phyloP scores from a whole-genome alignment of 2,797 vertebrate genomes.

The Urophycis tenuis region DNA sequence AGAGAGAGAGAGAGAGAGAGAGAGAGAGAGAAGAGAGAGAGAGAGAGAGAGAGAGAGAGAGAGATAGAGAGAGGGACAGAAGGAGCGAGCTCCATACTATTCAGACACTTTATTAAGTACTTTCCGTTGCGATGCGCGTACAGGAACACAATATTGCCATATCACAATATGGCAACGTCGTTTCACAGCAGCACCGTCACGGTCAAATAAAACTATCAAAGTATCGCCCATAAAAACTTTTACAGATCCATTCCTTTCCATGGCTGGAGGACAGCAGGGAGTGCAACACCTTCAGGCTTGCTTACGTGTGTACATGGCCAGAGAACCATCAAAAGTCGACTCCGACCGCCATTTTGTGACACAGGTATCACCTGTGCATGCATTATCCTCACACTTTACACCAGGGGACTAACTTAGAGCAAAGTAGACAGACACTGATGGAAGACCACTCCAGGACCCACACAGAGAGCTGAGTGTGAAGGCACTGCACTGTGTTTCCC shows the following conservation, averaged over 20 bases:
- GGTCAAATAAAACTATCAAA: neutral
- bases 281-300: no score
- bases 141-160: neutral
- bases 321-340: no score
- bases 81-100: neutral
- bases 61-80: neutral
- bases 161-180: neutral
- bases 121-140: neutral
- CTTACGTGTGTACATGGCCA: no score
- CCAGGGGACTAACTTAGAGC: neutral
- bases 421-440: neutral
- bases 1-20: no score
- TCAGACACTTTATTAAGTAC: neutral
- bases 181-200: neutral
- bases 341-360: no score
- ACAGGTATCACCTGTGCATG: neutral
- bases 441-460: neutral
- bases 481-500: neutral
- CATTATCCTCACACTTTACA: neutral
- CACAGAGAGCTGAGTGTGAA: neutral
- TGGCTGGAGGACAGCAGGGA: no score
- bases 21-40: neutral
- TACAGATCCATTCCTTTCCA: neutral
- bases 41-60: neutral
- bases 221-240: neutral